A percentile compares a stretch with the other conserved stretches of the same genome.
These are phyloP conservation scores for Gallinago nigripennis DNA, from an alignment of 2,797 vertebrate genomes.

Conservation along the genomic window DNA sequence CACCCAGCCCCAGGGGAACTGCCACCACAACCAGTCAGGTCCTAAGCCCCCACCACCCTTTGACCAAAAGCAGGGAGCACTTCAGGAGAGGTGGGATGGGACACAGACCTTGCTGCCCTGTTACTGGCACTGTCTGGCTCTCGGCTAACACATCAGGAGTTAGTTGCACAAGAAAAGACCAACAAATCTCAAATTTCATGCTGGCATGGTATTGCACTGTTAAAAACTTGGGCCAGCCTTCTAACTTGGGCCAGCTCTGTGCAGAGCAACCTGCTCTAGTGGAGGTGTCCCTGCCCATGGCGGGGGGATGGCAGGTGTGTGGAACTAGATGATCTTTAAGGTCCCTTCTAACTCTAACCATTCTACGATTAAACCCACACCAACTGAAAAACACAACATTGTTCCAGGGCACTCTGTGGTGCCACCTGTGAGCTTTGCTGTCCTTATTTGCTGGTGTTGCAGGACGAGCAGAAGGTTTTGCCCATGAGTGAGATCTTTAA, in stretches of 20 bases:
- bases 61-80: background rate
- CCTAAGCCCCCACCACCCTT: background rate
- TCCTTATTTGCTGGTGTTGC: background rate
- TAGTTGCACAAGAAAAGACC: background rate
- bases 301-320: no score
- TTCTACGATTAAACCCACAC: background rate
- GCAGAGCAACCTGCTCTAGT: background rate
- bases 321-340: no score
- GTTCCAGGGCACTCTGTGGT: background rate
- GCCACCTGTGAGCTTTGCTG: background rate
- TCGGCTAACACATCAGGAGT: background rate
- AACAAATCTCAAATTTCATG: background rate
- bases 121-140: background rate
- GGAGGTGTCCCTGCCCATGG: no score
- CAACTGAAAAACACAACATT: background rate
- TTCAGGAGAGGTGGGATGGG: background rate
- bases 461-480: background rate
- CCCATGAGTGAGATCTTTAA: background rate
- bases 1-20: background rate
- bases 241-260: background rate
- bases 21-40: fast-evolving
- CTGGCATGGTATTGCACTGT: background rate
- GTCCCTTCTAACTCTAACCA: no score
- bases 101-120: background rate
- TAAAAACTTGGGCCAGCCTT: background rate